Conservation (phyloP, 2,797 vertebrate genomes). For the Microctenopoma steveboyesi region DNA sequence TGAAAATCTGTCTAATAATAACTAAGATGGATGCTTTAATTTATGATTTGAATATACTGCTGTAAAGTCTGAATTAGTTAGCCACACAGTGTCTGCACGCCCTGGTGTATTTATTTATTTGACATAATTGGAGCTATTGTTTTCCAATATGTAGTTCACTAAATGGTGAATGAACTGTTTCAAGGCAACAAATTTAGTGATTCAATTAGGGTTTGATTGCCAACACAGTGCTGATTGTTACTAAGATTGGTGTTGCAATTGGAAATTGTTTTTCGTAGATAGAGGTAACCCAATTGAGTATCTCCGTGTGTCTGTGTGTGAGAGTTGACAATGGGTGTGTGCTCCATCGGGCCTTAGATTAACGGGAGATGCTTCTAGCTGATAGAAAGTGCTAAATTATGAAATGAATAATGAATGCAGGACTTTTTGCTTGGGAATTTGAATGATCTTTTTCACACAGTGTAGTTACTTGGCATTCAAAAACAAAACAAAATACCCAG, state of each 20-base stretch:
- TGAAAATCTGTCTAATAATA: constrained; percentile 37
- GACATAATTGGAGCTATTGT: constrained; percentile 51
- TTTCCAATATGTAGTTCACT: constrained; percentile 18
- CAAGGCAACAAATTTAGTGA: constrained; percentile 34
- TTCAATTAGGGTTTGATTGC: constrained; percentile 42
- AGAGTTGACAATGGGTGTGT: background rate
- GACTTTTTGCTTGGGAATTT: background rate
- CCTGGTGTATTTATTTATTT: constrained; percentile 41
- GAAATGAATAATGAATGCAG: constrained; percentile 3
- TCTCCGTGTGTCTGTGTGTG: background rate
- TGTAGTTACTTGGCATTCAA: no score
- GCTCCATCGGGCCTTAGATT: constrained; percentile 1
- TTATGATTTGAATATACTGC: constrained; percentile 33
- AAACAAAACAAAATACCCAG: background rate
- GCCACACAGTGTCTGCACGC: constrained; percentile 6
- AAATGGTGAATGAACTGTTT: constrained; percentile 56
- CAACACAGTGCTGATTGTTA: constrained; percentile 33
- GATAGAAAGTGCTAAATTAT: constrained; percentile 8
- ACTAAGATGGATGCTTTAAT: constrained; percentile 47
- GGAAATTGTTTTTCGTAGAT: constrained; percentile 25
- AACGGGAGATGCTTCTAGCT: constrained; percentile 17
- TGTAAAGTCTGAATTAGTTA: constrained; percentile 19
- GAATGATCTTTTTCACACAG: no score
- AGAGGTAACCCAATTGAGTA: background rate
- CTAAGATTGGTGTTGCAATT: constrained; percentile 47